A percentile compares a stretch with the other conserved stretches of the same genome.
phyloP scores from a whole-genome alignment of 2,888 invertebrate genomes.

The Pachymerium ferrugineum region DNA sequence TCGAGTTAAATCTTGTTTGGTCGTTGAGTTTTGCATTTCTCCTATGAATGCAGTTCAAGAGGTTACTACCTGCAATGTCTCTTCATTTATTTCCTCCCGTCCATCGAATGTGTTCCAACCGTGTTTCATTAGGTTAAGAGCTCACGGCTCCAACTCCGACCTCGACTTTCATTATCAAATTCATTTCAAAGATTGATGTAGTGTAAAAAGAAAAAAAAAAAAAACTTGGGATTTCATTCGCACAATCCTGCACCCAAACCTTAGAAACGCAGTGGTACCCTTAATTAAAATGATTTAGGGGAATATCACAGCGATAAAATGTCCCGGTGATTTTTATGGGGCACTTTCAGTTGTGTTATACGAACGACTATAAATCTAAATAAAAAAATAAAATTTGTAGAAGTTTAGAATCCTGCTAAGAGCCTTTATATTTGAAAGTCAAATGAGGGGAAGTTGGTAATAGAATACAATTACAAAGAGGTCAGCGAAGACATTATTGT shows the following conservation, averaged over 20 bases:
- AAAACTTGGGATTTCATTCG: too few species aligned
- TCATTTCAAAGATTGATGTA: neutral
- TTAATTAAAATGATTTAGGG: too few species aligned
- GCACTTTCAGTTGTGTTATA: too few species aligned
- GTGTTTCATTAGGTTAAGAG: conserved; percentile 3
- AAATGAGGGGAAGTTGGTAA: neutral
- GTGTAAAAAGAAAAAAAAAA: neutral
- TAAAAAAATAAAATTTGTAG: neutral
- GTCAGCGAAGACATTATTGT: neutral
- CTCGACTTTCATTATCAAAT: conserved; percentile 4
- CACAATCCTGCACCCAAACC: too few species aligned
- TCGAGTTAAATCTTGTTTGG: neutral
- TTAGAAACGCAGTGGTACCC: too few species aligned
- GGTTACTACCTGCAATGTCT: neutral
- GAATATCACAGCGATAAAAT: too few species aligned
- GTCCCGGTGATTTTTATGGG: too few species aligned
- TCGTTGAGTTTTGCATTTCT: neutral
- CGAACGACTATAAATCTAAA: too few species aligned
- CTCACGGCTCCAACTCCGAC: neutral
- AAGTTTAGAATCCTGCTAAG: too few species aligned
- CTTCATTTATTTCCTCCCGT: neutral
- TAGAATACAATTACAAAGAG: neutral
- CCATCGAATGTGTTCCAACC: neutral
- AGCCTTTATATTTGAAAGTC: neutral
- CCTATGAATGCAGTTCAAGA: too few species aligned